These are phyloP conservation scores for Flexamia atlantica DNA, from an alignment of 2,888 invertebrate genomes.

Conservation along the genomic window DNA sequence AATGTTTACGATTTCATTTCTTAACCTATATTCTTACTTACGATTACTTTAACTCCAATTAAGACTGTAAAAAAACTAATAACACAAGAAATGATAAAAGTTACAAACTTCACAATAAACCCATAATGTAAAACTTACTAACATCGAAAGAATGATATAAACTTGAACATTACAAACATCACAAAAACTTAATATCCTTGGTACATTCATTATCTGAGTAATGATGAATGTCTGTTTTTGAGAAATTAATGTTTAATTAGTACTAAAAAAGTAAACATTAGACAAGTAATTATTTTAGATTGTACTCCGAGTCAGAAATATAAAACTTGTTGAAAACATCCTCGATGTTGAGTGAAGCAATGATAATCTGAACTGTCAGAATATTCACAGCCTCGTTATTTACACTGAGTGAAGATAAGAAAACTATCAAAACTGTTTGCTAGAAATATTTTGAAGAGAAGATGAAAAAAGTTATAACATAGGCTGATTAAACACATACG, in stretches of 20 bases:
- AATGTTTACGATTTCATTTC: neutral
- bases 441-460: neutral
- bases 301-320: neutral
- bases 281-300: neutral
- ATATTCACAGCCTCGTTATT: neutral
- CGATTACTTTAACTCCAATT: neutral
- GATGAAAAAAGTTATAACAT: neutral
- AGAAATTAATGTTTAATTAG: neutral
- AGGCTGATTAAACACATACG: neutral
- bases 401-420: neutral
- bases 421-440: neutral
- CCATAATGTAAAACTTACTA: neutral
- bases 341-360: neutral
- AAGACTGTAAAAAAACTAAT: neutral
- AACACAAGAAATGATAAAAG: neutral
- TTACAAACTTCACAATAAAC: neutral
- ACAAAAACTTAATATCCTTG: no score
- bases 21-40: neutral
- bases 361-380: neutral
- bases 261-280: neutral
- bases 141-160: no score
- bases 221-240: constrained; percentile 3
- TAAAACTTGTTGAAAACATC: neutral
- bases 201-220: neutral
- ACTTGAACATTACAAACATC: no score